Conservation (phyloP, 2,113 vertebrate species). For the Zosterops hypoxanthus region DNA sequence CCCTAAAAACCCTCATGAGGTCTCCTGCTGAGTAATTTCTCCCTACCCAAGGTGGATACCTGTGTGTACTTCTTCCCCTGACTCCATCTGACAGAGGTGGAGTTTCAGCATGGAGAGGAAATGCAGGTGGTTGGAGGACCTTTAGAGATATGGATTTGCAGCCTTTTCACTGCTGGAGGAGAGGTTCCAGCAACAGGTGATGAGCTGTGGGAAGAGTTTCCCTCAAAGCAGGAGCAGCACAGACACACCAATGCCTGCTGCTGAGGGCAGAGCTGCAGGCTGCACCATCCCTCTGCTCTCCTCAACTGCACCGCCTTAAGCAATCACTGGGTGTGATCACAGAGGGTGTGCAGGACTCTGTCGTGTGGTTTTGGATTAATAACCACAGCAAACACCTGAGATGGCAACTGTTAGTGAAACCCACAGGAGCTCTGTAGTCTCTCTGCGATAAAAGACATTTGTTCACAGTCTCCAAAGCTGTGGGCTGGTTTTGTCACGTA, state of each 20-base stretch:
- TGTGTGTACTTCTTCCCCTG: not conserved
- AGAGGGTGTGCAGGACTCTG: not conserved
- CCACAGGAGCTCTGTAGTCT: not conserved
- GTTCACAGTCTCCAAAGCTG: not conserved
- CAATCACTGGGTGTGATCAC: not conserved
- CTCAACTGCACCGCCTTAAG: rapidly evolving
- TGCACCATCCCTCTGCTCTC: not conserved
- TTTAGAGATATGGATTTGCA: rapidly evolving
- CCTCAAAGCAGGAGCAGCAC: not conserved
- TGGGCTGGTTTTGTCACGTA: not conserved
- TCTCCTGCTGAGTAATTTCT: not conserved
- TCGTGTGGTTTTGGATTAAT: not conserved
- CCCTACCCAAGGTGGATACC: not conserved
- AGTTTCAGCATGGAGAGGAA: not conserved
- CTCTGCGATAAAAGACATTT: not conserved
- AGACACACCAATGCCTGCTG: rapidly evolving
- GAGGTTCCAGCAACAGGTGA: not conserved
- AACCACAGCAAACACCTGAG: not conserved
- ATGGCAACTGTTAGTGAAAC: not conserved
- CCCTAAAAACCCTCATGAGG: not conserved
- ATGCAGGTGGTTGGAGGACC: not conserved
- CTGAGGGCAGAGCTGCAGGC: not conserved
- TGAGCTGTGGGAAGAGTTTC: not conserved
- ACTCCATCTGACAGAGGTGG: not conserved
- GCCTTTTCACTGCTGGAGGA: not conserved